Percentiles rank a stretch among this genome's conserved stretches.
Evolutionary conservation across 2,888 invertebrate species (phyloP).

Genomic region (Halocaridina rubra): DNA sequence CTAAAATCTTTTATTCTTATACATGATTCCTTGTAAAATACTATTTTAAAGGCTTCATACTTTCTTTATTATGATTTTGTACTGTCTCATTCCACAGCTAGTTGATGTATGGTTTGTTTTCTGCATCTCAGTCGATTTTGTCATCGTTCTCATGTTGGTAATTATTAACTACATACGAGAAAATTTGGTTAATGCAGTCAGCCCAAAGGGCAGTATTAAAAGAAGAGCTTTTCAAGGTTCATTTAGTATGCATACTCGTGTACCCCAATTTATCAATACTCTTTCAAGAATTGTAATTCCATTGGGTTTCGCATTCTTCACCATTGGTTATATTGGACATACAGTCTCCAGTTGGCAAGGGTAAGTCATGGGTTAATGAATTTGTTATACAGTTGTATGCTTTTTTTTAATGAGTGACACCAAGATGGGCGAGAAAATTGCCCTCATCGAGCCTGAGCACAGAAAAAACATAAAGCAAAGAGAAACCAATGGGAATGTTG

Average conservation of each 20-base stretch:
- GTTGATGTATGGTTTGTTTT: slow-evolving; percentile 39
- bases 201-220: not conserved
- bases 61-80: not conserved
- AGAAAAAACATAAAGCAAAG: too few species aligned
- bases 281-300: not conserved
- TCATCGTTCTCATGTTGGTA: slow-evolving; percentile 17
- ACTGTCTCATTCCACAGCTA: not conserved
- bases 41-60: too few species aligned
- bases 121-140: slow-evolving; percentile 28
- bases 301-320: not conserved
- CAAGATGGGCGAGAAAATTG: too few species aligned
- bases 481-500: too few species aligned
- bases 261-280: not conserved
- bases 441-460: too few species aligned
- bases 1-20: too few species aligned
- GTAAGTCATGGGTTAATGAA: not conserved
- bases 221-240: not conserved
- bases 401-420: too few species aligned
- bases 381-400: too few species aligned
- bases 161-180: slow-evolving; percentile 20
- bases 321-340: not conserved
- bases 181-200: not conserved
- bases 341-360: not conserved
- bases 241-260: not conserved
- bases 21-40: too few species aligned